phyloP scores from a whole-genome alignment of 64 coral and sea anemone genomes.

The Actinia equina region DNA sequence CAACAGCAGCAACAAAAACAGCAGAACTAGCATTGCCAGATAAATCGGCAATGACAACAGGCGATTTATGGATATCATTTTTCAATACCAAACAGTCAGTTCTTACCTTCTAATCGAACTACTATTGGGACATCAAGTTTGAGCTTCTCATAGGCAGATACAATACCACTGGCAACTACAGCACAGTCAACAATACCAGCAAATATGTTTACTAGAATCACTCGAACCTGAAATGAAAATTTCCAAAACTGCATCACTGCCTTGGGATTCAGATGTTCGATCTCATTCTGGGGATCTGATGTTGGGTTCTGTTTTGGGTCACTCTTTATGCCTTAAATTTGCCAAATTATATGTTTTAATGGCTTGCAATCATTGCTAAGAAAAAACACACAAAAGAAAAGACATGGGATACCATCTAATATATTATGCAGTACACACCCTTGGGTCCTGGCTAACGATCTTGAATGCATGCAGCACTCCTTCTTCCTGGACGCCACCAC shows the following conservation, averaged over 20 bases:
- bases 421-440: conserved; percentile 9
- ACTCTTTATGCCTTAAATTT: no score
- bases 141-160: conserved; percentile 86
- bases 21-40: background rate
- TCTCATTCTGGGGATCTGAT: background rate
- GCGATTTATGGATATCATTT: background rate
- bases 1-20: background rate
- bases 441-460: conserved; percentile 75
- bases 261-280: background rate
- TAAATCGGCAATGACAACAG: background rate
- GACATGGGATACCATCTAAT: no score
- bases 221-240: conserved; percentile 65
- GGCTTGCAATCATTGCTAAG: background rate
- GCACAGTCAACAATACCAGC: conserved; percentile 94
- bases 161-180: conserved; percentile 81
- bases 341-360: no score
- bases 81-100: background rate
- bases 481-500: conserved; percentile 86
- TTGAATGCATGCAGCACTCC: conserved; percentile 94
- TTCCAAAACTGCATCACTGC: background rate
- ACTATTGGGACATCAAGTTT: conserved; percentile 73
- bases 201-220: conserved; percentile 96
- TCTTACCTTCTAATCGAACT: conserved; percentile 84
- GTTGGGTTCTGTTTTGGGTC: no score
- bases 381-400: background rate